phyloP scores from a whole-genome alignment of 2,113 vertebrate genomes.

The Oophaga pumilio region DNA sequence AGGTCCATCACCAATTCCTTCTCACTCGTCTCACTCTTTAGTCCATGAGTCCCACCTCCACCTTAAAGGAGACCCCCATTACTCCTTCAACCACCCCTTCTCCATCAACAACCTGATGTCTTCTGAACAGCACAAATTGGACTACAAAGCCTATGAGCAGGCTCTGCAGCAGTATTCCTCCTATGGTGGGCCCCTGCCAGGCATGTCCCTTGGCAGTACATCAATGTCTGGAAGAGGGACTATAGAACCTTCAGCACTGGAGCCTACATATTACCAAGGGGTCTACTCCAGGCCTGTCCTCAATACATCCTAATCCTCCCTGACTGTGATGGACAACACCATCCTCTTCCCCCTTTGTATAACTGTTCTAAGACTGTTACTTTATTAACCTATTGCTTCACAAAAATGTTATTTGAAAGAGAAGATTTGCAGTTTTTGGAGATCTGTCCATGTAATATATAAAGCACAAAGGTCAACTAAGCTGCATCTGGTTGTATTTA shows the following conservation, averaged over 20 bases:
- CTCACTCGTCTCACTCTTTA: slow-evolving; percentile 81
- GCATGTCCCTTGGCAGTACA: slow-evolving; percentile 77
- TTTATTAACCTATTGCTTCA: slow-evolving; percentile 73
- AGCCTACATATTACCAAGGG: slow-evolving; percentile 97
- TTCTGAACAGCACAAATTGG: slow-evolving; percentile 97
- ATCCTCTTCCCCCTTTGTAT: neutral
- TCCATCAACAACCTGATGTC: slow-evolving; percentile 99
- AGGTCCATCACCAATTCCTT: slow-evolving; percentile 76
- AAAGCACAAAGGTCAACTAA: slow-evolving; percentile 59
- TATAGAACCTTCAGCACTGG: slow-evolving; percentile 88
- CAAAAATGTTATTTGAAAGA: slow-evolving; percentile 63
- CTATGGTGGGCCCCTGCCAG: slow-evolving; percentile 79
- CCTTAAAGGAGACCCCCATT: slow-evolving; percentile 94
- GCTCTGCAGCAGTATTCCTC: slow-evolving; percentile 90
- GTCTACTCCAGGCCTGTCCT: slow-evolving; percentile 96
- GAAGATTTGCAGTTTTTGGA: slow-evolving; percentile 66
- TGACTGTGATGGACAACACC: slow-evolving; percentile 24
- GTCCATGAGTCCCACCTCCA: slow-evolving; percentile 88
- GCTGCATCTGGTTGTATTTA: slow-evolving; percentile 67
- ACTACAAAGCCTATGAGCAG: slow-evolving; percentile 97
- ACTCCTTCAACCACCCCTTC: slow-evolving; percentile 98
- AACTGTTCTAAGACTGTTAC: slow-evolving; percentile 80
- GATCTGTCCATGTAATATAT: slow-evolving; percentile 60
- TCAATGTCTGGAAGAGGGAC: slow-evolving; percentile 80
- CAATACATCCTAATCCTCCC: slow-evolving; percentile 89